Evolutionary conservation across 2,113 vertebrate genomes (phyloP).

Genomic region (Laticauda laticaudata): DNA sequence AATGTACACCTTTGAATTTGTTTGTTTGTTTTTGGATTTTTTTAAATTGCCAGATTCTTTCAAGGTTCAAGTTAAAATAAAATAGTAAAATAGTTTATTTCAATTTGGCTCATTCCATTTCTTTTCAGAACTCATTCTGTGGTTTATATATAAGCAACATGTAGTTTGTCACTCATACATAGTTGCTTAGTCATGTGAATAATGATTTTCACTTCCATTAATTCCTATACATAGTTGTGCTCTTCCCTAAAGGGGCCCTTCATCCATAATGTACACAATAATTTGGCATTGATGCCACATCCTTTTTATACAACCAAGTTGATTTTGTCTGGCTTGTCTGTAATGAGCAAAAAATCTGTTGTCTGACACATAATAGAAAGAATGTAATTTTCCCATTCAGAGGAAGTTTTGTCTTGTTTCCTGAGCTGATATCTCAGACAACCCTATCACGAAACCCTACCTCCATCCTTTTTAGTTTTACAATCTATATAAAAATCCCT

Average conservation of each 20-base stretch:
- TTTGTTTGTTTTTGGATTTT: background rate
- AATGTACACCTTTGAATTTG: background rate
- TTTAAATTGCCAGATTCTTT: background rate
- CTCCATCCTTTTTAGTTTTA: background rate
- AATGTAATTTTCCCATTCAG: background rate
- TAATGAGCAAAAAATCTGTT: background rate
- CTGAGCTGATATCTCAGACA: background rate
- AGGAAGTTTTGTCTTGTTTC: background rate
- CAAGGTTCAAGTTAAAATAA: background rate
- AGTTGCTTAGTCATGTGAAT: background rate
- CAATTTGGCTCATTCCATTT: background rate
- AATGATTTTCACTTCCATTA: background rate
- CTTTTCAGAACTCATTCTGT: background rate
- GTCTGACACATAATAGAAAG: background rate
- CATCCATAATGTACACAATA: background rate
- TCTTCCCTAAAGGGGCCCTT: background rate
- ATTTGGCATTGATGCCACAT: background rate
- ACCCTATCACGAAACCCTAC: background rate
- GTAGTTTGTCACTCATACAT: background rate
- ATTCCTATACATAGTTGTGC: background rate
- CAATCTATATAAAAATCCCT: background rate
- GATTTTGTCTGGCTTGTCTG: background rate
- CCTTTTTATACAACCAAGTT: background rate
- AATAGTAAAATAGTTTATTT: background rate
- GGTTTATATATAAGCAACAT: background rate